These are phyloP conservation scores for Metalampra italica DNA, from an alignment of 2,888 invertebrate genomes.

Conservation along the genomic window DNA sequence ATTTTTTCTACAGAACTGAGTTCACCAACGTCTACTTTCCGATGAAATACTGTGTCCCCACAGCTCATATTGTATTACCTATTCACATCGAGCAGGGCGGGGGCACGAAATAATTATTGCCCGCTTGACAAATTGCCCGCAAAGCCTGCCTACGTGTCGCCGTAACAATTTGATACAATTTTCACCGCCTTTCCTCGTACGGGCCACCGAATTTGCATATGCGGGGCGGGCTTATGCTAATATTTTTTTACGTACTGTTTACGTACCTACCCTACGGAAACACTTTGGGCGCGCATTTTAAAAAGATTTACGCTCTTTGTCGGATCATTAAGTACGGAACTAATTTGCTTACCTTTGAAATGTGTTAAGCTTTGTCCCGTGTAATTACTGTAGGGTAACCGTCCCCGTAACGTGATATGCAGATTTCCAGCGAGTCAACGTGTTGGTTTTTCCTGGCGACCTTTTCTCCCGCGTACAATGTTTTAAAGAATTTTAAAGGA, in stretches of 20 bases:
- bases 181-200: slow-evolving; percentile 65
- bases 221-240: slow-evolving; percentile 72
- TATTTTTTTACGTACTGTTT: slow-evolving; percentile 73
- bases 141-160: slow-evolving; percentile 67
- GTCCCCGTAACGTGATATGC: slow-evolving; percentile 69
- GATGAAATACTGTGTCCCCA: not conserved
- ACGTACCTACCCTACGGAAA: slow-evolving; percentile 61
- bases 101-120: slow-evolving; percentile 69
- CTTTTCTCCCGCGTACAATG: slow-evolving; percentile 7
- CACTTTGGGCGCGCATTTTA: slow-evolving; percentile 68
- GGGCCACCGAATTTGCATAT: slow-evolving; percentile 71
- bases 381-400: slow-evolving; percentile 65
- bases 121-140: slow-evolving; percentile 73
- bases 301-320: slow-evolving; percentile 78
- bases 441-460: slow-evolving; percentile 40
- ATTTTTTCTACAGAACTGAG: too few relatives aligned
- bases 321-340: slow-evolving; percentile 78
- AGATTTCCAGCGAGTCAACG: slow-evolving; percentile 43
- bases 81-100: slow-evolving; percentile 3
- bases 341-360: slow-evolving; percentile 79
- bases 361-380: slow-evolving; percentile 71
- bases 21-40: too few relatives aligned
- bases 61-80: not conserved
- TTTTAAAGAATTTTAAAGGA: too few relatives aligned
- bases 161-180: slow-evolving; percentile 77